These are phyloP conservation scores for Romanogobio albipinnatus DNA, from an alignment of 2,113 vertebrate species.

Conservation along the genomic window DNA sequence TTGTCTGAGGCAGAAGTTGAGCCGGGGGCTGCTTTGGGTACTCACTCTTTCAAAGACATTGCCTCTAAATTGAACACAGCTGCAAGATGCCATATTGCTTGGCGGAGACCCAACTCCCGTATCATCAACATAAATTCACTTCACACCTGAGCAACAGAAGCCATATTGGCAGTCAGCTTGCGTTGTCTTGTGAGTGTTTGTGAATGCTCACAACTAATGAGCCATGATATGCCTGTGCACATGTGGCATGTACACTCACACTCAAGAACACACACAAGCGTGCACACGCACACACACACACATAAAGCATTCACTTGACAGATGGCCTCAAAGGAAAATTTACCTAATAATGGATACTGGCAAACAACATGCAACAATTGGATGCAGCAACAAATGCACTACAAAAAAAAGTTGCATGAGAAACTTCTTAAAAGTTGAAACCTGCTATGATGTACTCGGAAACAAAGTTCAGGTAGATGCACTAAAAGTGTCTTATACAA, in stretches of 20 bases:
- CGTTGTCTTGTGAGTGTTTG: slow-evolving; percentile 28
- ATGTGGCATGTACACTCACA: slow-evolving; percentile 4
- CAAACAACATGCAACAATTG: background rate
- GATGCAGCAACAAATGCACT: background rate
- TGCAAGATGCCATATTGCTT: slow-evolving; percentile 30
- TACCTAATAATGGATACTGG: slow-evolving; percentile 11
- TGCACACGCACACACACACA: background rate
- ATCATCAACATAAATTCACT: slow-evolving; percentile 47
- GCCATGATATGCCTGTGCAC: slow-evolving; percentile 29
- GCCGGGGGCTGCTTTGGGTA: slow-evolving; percentile 20
- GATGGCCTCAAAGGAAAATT: slow-evolving; percentile 6
- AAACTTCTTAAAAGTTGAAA: background rate
- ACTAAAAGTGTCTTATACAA: background rate
- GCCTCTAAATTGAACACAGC: slow-evolving; percentile 40
- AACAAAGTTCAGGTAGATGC: background rate
- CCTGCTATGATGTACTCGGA: background rate
- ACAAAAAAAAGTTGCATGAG: background rate
- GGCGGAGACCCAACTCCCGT: slow-evolving; percentile 30
- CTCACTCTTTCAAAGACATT: slow-evolving; percentile 41
- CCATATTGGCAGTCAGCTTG: slow-evolving; percentile 37
- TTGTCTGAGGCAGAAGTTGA: slow-evolving; percentile 26
- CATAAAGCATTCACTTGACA: background rate
- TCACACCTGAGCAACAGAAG: slow-evolving; percentile 51
- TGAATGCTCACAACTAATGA: slow-evolving; percentile 51
- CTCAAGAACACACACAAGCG: background rate